Evolutionary conservation across 2,888 invertebrate genomes (phyloP), one percentile per base, ranked within the genome.

Genomic region (Thera obeliscata): DNA sequence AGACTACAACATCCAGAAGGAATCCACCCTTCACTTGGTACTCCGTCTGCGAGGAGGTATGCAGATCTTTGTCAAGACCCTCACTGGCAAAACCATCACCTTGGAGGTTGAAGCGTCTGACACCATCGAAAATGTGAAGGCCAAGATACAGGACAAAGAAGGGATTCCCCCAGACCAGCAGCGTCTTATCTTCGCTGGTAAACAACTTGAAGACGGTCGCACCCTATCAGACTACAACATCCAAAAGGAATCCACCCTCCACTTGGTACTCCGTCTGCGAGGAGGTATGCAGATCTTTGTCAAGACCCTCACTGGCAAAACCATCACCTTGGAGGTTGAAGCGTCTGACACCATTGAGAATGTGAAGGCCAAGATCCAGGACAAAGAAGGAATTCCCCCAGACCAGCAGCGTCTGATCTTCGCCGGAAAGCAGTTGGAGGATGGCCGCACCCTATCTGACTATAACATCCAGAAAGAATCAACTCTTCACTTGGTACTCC

Each of bases 1-100:
- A 0, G 90, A 90, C 61, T 90, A 90, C 55, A 90, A 90, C 9
- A 90, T 90, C 4, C 90, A 90, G 5, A 90, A 90, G 2, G 90
- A 90, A 38, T 90, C 90, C 0, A 90, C 90, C 0, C 81, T 90
- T 0, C 90, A 90, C 4, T 55, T 91, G 3, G 90, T 91, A 0
- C 11, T 91, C 0, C 87, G 90, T 81, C 86, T 90, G 0, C 81
- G 88, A 36, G 88, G 88, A 61, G 88, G 88, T 35, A 88, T 88
- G 88, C 88, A 88, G 60, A 88, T 88, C 2, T 88, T 88, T 11
- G 88, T 88, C 0, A 88, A 88, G 33, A 88, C 88, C 0, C 67
- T 88, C 0, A 88, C 88, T 3, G 88, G 88, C 0, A 88, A 88
- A 4, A 88, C 88, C 0, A 88, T 88, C 4, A 88, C 88, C 0